Percentiles rank a stretch among this genome's conserved stretches.
phyloP scores from a whole-genome alignment of 2,113 vertebrate genomes.

The Geococcyx californianus region DNA sequence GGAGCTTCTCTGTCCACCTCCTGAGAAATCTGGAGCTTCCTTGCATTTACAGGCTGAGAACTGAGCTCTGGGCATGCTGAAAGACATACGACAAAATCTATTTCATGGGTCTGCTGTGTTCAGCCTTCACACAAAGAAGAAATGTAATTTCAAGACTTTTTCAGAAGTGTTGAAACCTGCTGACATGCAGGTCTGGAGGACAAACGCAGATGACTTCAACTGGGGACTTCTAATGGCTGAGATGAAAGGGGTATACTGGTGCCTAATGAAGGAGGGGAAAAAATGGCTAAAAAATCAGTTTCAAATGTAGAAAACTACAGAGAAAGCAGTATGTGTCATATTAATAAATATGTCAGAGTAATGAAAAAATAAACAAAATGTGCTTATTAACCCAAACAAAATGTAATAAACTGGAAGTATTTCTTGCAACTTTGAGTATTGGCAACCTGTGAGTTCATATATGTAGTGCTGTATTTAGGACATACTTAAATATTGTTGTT shows the following conservation, averaged over 20 bases:
- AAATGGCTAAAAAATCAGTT: background rate
- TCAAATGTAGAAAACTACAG: background rate
- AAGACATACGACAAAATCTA: too few relatives aligned
- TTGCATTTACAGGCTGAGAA: background rate
- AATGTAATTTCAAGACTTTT: background rate
- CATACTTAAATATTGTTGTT: background rate
- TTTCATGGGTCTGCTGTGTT: background rate
- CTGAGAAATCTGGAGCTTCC: background rate
- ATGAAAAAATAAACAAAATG: background rate
- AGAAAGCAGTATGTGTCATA: background rate
- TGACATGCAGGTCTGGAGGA: background rate
- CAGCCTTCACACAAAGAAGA: background rate
- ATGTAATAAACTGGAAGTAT: background rate
- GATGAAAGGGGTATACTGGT: background rate
- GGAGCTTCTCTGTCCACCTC: background rate
- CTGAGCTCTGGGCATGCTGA: too few relatives aligned
- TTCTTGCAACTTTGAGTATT: background rate
- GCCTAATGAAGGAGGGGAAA: background rate
- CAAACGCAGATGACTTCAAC: fast-evolving
- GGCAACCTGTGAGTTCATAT: background rate
- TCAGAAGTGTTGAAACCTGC: background rate
- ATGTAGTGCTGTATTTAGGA: background rate
- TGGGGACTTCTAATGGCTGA: fast-evolving
- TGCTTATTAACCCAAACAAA: background rate
- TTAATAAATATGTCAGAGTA: background rate